Base-by-base conservation (phyloP, 2,888 invertebrate species). In the Ectobius pallidus region DNA sequence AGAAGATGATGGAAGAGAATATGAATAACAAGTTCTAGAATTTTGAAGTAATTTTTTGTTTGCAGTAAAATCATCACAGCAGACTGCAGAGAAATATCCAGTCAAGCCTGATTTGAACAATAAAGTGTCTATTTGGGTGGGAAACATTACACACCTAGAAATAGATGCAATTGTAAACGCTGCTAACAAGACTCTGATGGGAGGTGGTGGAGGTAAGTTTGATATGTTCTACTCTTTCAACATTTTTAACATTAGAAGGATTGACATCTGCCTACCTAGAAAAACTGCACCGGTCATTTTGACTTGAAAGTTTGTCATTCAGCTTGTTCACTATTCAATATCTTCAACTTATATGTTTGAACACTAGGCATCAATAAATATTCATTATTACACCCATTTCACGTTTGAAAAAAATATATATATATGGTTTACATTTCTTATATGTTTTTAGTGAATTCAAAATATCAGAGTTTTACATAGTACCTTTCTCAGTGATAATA, bases 111-210 rank as follows among this genome's bases (percentile, higher is more conserved):
- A 78, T 0, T 78, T 91, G n/a, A 82, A 85, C 4, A 82, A 86
- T n/a, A 90, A 88, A 81, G 85, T 92, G 58, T 89, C 90, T 7
- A 82, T 91, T 73, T 93, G 88, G 85, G 84, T 84, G 80, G 95
- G 95, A 1, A 95, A 96, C 80, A 95, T 97, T 27, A 96, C 95
- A 0, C 86, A 86, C 68, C 84, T 97, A 61, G 92, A 94, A 86
- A 87, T 96, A 72, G 95, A 95, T 85, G 93, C 91, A 0, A 94
- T 96, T 78, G 95, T 95, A 0, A 96, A 96, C 86, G 96, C 96
- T 42, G 96, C 96, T 0, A 96, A 96, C 83, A 87, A 87, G 0
- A 82, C 83, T 22, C 83, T 96, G 52, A 81, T 87, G 62, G 94
- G 93, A 7, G 96, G 96, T 27, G 95, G 95, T 32, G 95, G 96